Base-by-base conservation (phyloP, 2,797 vertebrate genomes). In the Xiphophorus birchmanni region DNA sequence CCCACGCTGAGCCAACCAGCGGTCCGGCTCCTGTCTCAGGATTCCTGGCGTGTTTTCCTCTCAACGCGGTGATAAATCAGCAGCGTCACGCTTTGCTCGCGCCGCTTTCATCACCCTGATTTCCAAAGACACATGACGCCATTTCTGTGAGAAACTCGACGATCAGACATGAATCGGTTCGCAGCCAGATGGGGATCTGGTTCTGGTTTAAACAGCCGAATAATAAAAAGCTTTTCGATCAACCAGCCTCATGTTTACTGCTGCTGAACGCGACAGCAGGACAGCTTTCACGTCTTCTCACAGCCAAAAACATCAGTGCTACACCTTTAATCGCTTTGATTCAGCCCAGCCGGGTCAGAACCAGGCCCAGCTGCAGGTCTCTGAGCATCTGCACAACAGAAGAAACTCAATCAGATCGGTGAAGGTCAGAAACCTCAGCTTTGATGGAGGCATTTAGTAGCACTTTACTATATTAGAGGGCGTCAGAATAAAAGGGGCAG, bases 11-110 rank as follows among this genome's bases (percentile, higher is more conserved):
- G 50, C 50, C 50, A 52, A 23, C 50, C 18, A 21, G 50, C 69
- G 4, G 54, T 47, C 48, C 17, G 21, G 21, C 74, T 83, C 78
- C 58, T n/a, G 83, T 79, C 78, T 52, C 5, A 72, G 60, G 40
- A 69, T 86, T 60, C 73, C 42, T 60, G 60, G 67, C 32, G 44
- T 52, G 4, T 58, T 58, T 58, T 58, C 26, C 26, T 58, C n/a
- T n/a, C 42, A 7, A 29, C 21, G 0, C 9, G 37, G 21, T n/a
- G 5, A 71, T 13, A 71, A 71, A 71, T 71, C 67, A 71, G 23
- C 65, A 42, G 9, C 18, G 10, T 21, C 8, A 40, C 17, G 32
- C 63, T 67, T 67, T 35, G 17, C 32, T 37, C 32, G 17, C 12
- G 63, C 35, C 13, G 8, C 35, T 67, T 21, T 67, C 35, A 40